Percentiles rank a stretch among this genome's conserved stretches.
Evolutionary conservation across 1,140 invertebrate genomes (phyloP).

Genomic region (Pomacea maculata): DNA sequence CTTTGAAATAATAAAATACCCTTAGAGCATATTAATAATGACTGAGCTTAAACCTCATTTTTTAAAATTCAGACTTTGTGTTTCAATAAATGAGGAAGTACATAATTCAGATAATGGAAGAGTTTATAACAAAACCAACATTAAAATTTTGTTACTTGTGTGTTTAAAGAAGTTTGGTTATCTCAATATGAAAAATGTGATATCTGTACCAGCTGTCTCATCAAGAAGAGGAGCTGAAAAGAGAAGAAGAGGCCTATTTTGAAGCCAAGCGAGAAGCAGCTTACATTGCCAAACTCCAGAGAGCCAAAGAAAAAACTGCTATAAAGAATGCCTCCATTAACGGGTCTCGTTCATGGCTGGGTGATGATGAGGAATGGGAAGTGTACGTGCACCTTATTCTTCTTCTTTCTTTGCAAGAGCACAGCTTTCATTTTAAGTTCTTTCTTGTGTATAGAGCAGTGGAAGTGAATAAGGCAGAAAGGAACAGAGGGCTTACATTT

Average conservation of each 20-base stretch:
- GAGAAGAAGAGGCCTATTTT: conserved; percentile 61
- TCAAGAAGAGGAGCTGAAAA: conserved; percentile 57
- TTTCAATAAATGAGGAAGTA: no score
- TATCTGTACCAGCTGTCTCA: conserved; percentile 45
- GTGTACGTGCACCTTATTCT: conserved; percentile 46
- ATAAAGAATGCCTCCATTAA: conserved; percentile 35
- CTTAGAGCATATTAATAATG: no score
- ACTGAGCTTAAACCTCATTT: no score
- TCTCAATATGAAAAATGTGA: no score
- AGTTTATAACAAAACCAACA: no score
- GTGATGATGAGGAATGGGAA: conserved; percentile 62
- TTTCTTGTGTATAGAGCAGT: background rate
- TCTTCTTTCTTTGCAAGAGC: background rate
- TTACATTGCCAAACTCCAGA: conserved; percentile 48
- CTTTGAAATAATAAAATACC: no score
- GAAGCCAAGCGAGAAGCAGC: conserved; percentile 60
- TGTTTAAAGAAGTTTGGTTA: no score
- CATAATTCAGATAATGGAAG: no score
- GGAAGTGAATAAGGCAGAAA: background rate
- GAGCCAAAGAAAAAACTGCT: conserved; percentile 51
- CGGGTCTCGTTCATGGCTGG: conserved; percentile 47
- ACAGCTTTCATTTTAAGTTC: background rate
- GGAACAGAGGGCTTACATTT: background rate
- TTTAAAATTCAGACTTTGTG: no score
- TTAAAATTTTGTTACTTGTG: no score